These are phyloP conservation scores for Oedothorax gibbosus DNA, from an alignment of 1,140 invertebrate species.

Conservation along the genomic window DNA sequence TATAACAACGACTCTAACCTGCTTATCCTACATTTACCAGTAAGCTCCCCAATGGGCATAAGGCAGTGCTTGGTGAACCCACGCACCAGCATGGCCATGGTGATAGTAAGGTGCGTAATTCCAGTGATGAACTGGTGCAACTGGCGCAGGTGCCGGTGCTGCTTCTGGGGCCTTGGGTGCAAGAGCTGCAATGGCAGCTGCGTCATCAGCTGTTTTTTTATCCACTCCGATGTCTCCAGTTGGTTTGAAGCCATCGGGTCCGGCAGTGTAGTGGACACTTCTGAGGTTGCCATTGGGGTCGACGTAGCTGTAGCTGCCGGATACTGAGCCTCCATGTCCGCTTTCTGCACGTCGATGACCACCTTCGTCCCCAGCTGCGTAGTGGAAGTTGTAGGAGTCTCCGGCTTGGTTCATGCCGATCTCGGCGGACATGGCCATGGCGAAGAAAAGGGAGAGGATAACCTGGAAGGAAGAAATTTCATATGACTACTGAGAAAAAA, in stretches of 20 bases:
- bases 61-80: constrained; percentile 2
- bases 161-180: constrained; percentile 60
- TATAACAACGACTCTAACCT: too few relatives aligned
- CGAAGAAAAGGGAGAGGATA: constrained; percentile 33
- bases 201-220: constrained; percentile 61
- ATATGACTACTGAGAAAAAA: too few relatives aligned
- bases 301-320: constrained; percentile 86
- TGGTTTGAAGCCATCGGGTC: constrained; percentile 69
- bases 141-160: neutral
- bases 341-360: constrained; percentile 54
- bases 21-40: constrained; percentile 18
- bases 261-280: constrained; percentile 85
- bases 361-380: constrained; percentile 58
- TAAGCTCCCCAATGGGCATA: constrained; percentile 41
- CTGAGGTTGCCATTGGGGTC: constrained; percentile 84
- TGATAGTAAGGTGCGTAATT: constrained; percentile 35
- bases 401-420: constrained; percentile 45
- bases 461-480: constrained; percentile 26
- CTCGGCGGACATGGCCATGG: constrained; percentile 35
- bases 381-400: constrained; percentile 59
- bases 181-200: constrained; percentile 60
- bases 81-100: neutral
- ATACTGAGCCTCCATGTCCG: constrained; percentile 82
- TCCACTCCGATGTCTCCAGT: constrained; percentile 62
- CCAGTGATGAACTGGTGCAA: constrained; percentile 30